phyloP scores from a whole-genome alignment of 2,797 vertebrate species.

The Pseudocheirus occidentalis region DNA sequence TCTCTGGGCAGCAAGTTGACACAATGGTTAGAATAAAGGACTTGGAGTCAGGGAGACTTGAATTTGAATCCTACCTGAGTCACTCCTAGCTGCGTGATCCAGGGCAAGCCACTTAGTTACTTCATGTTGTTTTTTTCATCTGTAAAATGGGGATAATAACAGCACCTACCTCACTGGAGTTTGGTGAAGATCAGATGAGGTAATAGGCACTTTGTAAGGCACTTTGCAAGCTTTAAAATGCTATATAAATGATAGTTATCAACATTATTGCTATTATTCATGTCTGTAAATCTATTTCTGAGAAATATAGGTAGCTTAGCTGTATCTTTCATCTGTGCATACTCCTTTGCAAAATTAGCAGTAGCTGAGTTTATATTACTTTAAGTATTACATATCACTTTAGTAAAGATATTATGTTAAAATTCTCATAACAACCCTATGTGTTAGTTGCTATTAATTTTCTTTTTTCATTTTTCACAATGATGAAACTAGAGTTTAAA shows the following conservation, averaged over 20 bases:
- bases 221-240: neutral
- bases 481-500: neutral
- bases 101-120: neutral
- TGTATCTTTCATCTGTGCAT: neutral
- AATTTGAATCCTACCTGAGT: neutral
- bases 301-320: neutral
- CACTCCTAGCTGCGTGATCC: neutral
- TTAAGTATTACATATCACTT: neutral
- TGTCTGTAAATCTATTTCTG: neutral
- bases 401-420: neutral
- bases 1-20: neutral
- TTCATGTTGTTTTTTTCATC: neutral
- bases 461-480: neutral
- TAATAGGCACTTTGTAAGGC: neutral
- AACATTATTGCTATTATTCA: accelerated
- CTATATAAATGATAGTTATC: neutral
- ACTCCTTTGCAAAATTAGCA: neutral
- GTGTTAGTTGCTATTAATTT: neutral
- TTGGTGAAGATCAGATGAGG: neutral
- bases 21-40: neutral
- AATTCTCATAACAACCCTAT: constrained; percentile 9
- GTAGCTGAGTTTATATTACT: neutral
- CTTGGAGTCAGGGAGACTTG: neutral
- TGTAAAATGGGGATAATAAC: no score
- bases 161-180: neutral